phyloP scores from a whole-genome alignment of 2,888 invertebrate genomes.

The Cinara cedri region DNA sequence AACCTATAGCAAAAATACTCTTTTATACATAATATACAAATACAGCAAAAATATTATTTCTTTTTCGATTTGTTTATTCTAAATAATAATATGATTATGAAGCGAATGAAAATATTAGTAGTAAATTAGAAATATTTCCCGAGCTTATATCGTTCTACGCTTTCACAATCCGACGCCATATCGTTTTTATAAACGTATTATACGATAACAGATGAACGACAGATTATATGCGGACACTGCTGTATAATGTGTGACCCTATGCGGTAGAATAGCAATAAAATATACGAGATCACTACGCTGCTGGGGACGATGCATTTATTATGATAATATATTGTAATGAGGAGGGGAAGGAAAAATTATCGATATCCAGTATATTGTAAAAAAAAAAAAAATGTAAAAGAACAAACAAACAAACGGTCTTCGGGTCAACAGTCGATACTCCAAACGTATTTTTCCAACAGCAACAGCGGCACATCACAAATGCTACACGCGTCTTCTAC shows the following conservation, averaged over 20 bases:
- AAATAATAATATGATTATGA: no score
- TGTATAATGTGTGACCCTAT: background rate
- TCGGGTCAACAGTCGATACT: constrained; percentile 27
- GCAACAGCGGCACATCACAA: background rate
- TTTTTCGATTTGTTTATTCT: no score
- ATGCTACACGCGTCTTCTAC: background rate
- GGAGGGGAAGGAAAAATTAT: background rate
- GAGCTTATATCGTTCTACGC: background rate
- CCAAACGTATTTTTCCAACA: background rate
- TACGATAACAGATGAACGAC: no score
- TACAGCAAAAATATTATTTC: no score
- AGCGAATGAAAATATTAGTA: no score
- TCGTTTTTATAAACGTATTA: background rate
- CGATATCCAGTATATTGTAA: background rate
- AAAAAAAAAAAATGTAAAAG: constrained; percentile 1
- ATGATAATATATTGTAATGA: constrained; percentile 14
- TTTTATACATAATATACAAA: no score
- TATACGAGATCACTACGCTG: constrained; percentile 35
- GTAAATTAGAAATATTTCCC: no score
- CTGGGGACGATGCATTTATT: constrained; percentile 11
- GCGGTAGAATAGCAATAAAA: constrained; percentile 38
- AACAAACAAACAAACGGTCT: constrained; percentile 1
- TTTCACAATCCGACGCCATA: background rate
- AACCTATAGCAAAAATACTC: no score
- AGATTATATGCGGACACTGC: background rate